phyloP scores from a whole-genome alignment of 2,797 vertebrate genomes.

The Peromyscus attwateri region DNA sequence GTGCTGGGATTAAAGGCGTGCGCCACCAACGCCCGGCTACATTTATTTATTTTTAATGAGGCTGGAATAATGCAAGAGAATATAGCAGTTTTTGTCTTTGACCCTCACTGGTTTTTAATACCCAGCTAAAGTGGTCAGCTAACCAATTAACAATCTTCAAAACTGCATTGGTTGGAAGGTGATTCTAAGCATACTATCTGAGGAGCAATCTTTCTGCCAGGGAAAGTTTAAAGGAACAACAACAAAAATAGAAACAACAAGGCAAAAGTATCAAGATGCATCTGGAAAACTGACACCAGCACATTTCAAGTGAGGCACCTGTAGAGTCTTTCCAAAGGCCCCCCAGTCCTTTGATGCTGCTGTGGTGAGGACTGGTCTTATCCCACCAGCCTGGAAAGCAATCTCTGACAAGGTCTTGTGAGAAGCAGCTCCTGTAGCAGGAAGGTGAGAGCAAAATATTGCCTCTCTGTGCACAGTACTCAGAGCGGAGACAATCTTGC shows the following conservation, averaged over 20 bases:
- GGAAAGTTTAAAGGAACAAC: background rate
- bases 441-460: background rate
- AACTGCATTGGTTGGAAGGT: background rate
- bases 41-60: background rate
- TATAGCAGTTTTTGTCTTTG: background rate
- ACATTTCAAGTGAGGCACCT: slow-evolving; percentile 8
- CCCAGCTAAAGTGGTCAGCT: background rate
- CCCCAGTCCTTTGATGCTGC: background rate
- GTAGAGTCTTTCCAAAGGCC: slow-evolving; percentile 40
- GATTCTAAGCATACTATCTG: background rate
- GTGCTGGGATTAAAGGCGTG: no score
- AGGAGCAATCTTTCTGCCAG: slow-evolving; percentile 12
- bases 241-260: background rate
- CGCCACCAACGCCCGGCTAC: no score
- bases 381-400: background rate
- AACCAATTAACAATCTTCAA: slow-evolving; percentile 37
- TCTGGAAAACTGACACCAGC: background rate
- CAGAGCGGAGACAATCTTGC: background rate
- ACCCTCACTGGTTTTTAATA: slow-evolving; percentile 52
- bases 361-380: background rate
- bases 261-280: background rate
- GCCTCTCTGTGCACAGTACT: background rate
- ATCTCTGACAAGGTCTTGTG: background rate
- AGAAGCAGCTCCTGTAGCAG: background rate
- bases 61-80: background rate